phyloP scores from a whole-genome alignment of 2,113 vertebrate species.

The Tichodroma muraria region DNA sequence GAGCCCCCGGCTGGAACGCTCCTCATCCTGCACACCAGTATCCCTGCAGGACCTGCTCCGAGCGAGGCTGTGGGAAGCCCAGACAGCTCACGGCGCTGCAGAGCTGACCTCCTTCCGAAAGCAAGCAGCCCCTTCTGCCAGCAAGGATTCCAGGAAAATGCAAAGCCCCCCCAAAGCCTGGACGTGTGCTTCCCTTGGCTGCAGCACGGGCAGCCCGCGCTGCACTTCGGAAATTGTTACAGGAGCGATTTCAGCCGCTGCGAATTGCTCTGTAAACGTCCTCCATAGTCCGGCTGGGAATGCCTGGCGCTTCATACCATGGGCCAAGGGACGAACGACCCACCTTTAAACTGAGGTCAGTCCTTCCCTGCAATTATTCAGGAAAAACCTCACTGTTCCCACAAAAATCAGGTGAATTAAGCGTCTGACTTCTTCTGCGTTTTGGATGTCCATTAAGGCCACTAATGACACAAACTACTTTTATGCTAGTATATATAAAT shows the following conservation, averaged over 20 bases:
- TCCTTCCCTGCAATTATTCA: not conserved
- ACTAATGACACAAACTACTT: not conserved
- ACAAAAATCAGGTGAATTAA: not conserved
- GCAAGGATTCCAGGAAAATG: not conserved
- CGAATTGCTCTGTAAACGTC: not conserved
- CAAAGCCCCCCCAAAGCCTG: not conserved
- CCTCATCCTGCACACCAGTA: not conserved
- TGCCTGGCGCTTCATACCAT: not conserved
- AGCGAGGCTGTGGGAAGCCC: not conserved
- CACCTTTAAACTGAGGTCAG: not conserved
- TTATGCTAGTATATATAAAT: rapidly evolving
- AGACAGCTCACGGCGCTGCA: not conserved
- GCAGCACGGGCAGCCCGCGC: not conserved
- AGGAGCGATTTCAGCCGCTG: not conserved
- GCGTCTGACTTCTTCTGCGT: not conserved
- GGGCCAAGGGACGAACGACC: not conserved
- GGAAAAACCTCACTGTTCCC: not conserved
- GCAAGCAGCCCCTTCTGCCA: not conserved
- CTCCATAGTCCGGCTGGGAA: not conserved
- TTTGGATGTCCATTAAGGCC: not conserved
- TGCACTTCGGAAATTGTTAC: not conserved
- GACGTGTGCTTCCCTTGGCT: not conserved
- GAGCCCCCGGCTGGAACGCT: not conserved
- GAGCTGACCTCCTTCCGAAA: not conserved
- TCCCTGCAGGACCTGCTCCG: not conserved